Evolutionary conservation across 2,888 invertebrate species (phyloP).

Genomic region (Trissonchulus sp.): DNA sequence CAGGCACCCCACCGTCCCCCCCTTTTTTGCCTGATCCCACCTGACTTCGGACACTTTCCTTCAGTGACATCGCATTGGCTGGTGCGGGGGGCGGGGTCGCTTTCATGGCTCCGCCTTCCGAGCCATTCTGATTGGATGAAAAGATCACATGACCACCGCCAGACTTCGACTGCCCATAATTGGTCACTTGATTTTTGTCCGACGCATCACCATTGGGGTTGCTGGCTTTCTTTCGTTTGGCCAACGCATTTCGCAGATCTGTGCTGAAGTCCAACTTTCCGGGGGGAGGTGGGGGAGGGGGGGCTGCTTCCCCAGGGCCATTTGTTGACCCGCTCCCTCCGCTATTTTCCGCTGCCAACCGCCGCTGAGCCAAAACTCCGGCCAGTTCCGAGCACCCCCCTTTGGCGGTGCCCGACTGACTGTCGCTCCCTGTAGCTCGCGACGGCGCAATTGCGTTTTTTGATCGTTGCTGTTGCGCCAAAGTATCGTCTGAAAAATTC

Average conservation of each 20-base stretch:
- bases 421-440: neutral
- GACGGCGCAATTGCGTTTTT: neutral
- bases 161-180: neutral
- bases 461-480: neutral
- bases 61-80: slow-evolving; percentile 40
- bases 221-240: slow-evolving; percentile 32
- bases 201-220: neutral
- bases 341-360: no score
- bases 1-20: neutral
- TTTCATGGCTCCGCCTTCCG: neutral
- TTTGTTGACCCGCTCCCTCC: neutral
- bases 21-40: slow-evolving; percentile 9
- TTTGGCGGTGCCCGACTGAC: no score
- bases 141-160: neutral
- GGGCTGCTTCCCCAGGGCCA: neutral
- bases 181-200: neutral
- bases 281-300: neutral
- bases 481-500: neutral
- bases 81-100: no score
- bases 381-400: neutral
- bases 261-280: slow-evolving; percentile 44
- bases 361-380: neutral
- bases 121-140: neutral
- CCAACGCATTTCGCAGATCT: slow-evolving; percentile 48
- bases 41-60: slow-evolving; percentile 46